These are phyloP conservation scores for Pharmacophagus antenor DNA, from an alignment of 2,888 invertebrate genomes.

Conservation along the genomic window DNA sequence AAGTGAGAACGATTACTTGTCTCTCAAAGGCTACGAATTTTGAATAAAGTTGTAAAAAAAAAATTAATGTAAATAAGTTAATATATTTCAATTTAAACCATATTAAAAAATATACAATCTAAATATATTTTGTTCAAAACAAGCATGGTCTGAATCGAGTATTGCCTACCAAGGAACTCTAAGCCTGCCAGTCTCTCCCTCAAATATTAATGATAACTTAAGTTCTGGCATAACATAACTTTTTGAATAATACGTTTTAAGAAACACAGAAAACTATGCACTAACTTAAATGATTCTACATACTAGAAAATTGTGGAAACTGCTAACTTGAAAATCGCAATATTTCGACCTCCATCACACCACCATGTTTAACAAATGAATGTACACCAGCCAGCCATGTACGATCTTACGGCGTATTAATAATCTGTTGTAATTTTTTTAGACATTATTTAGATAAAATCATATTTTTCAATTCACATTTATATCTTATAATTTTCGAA, in stretches of 20 bases:
- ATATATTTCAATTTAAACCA: background rate
- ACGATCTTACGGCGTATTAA: slow-evolving; percentile 16
- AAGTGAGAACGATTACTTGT: slow-evolving; percentile 9
- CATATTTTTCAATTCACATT: slow-evolving; percentile 1
- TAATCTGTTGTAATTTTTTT: slow-evolving; percentile 24
- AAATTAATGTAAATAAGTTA: background rate
- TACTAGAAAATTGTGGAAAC: slow-evolving; percentile 60
- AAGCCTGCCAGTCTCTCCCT: slow-evolving; percentile 77
- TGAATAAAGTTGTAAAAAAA: background rate
- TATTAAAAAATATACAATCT: background rate
- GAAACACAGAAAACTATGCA: slow-evolving; percentile 54
- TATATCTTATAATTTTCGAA: background rate
- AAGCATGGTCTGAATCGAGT: slow-evolving; percentile 56
- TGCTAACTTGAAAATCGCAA: slow-evolving; percentile 68
- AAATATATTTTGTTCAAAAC: slow-evolving; percentile 39
- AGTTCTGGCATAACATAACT: slow-evolving; percentile 39
- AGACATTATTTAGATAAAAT: background rate
- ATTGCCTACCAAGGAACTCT: slow-evolving; percentile 54
- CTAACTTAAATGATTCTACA: slow-evolving; percentile 48
- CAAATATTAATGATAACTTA: slow-evolving; percentile 60
- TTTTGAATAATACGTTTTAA: slow-evolving; percentile 43
- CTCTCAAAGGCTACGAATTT: slow-evolving; percentile 7
- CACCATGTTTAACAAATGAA: slow-evolving; percentile 80
- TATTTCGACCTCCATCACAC: slow-evolving; percentile 71
- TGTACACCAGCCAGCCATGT: slow-evolving; percentile 43